Conservation (phyloP, 2,113 vertebrate species). For the Pipra filicauda region DNA sequence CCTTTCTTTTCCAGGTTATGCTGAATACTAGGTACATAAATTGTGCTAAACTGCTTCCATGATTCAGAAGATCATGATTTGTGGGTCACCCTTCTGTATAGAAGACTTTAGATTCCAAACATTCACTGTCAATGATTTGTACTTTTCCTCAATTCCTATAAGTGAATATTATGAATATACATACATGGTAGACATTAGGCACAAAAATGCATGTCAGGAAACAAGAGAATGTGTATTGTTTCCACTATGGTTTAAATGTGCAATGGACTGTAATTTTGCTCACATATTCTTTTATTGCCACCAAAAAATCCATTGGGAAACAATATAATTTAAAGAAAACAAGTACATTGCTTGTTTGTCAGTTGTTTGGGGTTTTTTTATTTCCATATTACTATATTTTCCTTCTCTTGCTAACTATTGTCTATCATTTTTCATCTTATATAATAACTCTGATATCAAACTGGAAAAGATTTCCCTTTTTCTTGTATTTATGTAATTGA, state of each 20-base stretch:
- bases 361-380: neutral
- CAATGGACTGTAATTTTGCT: neutral
- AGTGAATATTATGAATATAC: neutral
- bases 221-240: neutral
- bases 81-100: neutral
- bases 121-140: neutral
- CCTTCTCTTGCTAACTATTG: neutral
- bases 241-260: neutral
- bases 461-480: neutral
- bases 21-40: neutral
- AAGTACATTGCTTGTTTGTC: neutral
- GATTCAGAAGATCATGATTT: neutral
- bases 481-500: neutral
- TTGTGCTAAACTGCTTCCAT: neutral
- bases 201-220: neutral
- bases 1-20: neutral
- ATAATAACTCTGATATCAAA: neutral
- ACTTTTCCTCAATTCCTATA: neutral
- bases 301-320: neutral
- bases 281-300: neutral
- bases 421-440: neutral
- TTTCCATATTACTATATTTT: neutral
- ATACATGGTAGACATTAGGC: neutral
- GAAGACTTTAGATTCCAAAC: neutral
- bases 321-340: neutral